Percentiles rank a stretch among this genome's conserved stretches.
These are phyloP conservation scores for Poecilia wingei DNA, from an alignment of 2,797 vertebrate genomes.

Conservation along the genomic window DNA sequence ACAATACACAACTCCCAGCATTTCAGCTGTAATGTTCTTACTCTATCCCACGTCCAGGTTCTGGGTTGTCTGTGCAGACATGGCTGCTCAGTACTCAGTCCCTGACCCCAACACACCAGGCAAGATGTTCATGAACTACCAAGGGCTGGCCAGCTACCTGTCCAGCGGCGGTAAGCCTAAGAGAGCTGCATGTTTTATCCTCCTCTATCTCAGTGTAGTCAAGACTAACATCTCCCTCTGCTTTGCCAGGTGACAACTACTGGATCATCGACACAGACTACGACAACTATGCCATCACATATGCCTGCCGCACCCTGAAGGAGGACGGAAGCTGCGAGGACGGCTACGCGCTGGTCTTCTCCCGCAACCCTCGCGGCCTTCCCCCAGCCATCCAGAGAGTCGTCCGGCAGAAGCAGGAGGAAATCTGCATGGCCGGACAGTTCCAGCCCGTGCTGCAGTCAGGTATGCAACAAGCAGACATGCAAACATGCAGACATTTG, in stretches of 20 bases:
- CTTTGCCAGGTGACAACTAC: conserved; percentile 89
- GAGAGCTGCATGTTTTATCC: background rate
- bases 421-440: conserved; percentile 91
- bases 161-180: conserved; percentile 88
- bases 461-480: conserved; percentile 54
- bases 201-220: background rate
- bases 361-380: conserved; percentile 89
- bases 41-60: conserved; percentile 76
- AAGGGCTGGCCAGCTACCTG: conserved; percentile 93
- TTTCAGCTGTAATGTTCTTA: conserved; percentile 1
- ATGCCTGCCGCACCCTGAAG: conserved; percentile 90
- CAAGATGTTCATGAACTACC: conserved; percentile 97
- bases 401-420: conserved; percentile 89
- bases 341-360: conserved; percentile 90
- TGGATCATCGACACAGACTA: conserved; percentile 97
- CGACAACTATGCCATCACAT: conserved; percentile 92
- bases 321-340: conserved; percentile 90
- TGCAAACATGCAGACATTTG: background rate
- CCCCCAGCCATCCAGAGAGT: conserved; percentile 87
- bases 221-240: conserved; percentile 10
- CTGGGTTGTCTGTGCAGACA: conserved; percentile 95
- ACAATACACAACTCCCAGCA: background rate
- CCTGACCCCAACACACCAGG: conserved; percentile 86
- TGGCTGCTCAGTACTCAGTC: conserved; percentile 91
- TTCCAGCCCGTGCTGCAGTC: conserved; percentile 93